phyloP scores from a whole-genome alignment of 2,797 vertebrate species.

The Anguilla obscura region DNA sequence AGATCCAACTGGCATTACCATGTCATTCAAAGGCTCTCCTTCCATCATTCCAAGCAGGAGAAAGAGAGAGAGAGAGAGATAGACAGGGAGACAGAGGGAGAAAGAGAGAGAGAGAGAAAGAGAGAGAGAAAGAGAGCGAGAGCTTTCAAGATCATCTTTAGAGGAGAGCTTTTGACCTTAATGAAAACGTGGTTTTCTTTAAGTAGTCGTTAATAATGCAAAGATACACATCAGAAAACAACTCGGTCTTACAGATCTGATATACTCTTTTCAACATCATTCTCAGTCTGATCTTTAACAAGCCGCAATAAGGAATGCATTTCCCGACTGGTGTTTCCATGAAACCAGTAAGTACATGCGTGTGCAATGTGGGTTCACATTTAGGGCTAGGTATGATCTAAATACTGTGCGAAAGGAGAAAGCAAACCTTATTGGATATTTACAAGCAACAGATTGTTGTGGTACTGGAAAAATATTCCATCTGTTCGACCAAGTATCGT shows the following conservation, averaged over 20 bases:
- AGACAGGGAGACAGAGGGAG: slow-evolving; percentile 54
- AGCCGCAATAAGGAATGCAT: not conserved
- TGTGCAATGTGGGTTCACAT: not conserved
- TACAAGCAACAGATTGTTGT: not conserved
- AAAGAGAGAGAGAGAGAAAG: slow-evolving; percentile 55
- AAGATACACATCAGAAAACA: not conserved
- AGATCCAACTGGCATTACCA: slow-evolving; percentile 67
- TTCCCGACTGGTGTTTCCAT: not conserved
- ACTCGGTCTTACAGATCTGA: not conserved
- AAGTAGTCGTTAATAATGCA: not conserved
- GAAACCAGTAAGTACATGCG: not conserved
- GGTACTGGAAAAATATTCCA: not conserved
- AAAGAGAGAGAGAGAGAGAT: slow-evolving; percentile 55
- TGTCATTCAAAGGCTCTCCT: slow-evolving; percentile 71
- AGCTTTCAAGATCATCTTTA: slow-evolving; percentile 69
- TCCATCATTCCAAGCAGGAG: slow-evolving; percentile 54
- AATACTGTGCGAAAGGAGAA: not conserved
- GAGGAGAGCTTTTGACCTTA: slow-evolving; percentile 55
- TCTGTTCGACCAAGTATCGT: not conserved
- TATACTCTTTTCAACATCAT: not conserved
- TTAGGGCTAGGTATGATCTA: not conserved
- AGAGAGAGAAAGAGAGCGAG: slow-evolving; percentile 56
- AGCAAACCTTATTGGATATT: not conserved
- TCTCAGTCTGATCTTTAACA: not conserved
- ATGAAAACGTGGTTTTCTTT: not conserved